Evolutionary conservation across 2,888 invertebrate species (phyloP), one percentile per base, ranked within the genome.

Genomic region (Griposia aprilina): DNA sequence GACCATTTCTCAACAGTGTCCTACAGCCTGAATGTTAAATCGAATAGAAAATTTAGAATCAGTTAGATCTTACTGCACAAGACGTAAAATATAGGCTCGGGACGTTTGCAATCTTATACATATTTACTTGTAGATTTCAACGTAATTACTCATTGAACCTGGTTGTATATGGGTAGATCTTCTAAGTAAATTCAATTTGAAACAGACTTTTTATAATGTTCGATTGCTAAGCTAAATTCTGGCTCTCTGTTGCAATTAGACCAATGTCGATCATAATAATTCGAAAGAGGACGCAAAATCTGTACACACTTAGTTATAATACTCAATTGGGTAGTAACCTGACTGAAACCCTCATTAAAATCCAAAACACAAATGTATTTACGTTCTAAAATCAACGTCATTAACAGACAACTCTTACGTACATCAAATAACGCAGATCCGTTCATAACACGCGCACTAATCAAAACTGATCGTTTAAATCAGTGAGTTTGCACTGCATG

Each of bases 401-500:
- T 74, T 74, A 84, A 60, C 69, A 74, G 71, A 76, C 59, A 52
- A 73, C 80, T 60, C 87, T 41, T 76, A 75, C 30, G 26, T 78
- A 65, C 57, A 83, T 83, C 74, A 65, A 81, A 84, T 81, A 87
- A 74, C 66, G 50, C 68, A 67, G 78, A 59, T 65, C 67, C 69
- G 36, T 69, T 62, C 52, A 85, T 71, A 84, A 76, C 76, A 85
- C 83, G 76, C 84, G 75, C 74, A 78, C 85, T 90, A 90, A 91
- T 91, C 89, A 88, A 89, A 90, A 87, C 87, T 84, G 89, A 90
- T 88, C 89, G 89, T 78, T 87, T 68, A 89, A 88, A 90, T 91
- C 91, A 90, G 87, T 90, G 84, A 78, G 89, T 90, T 91, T 90
- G 89, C 90, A 88, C 84, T 89, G 91, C 92, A 91, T 93, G 94